Evolutionary conservation across 2,797 vertebrate genomes (phyloP).

Genomic region (Oreonectes daqikongensis): DNA sequence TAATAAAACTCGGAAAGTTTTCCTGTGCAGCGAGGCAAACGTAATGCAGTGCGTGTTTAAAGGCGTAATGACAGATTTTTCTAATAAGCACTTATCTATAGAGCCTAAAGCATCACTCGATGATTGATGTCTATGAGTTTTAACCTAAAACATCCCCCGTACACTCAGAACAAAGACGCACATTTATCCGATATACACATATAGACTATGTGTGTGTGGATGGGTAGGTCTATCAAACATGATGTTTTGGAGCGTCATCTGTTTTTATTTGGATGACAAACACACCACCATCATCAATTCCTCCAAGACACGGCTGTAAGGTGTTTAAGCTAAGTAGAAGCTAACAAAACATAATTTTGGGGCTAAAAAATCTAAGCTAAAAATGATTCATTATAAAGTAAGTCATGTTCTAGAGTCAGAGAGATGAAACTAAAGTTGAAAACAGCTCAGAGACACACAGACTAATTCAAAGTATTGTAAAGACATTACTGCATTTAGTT

Average conservation of each 20-base stretch:
- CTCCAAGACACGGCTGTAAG: constrained; percentile 19
- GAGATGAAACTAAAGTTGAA: too few species aligned
- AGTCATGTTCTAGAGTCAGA: too few species aligned
- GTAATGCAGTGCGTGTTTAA: constrained; percentile 32
- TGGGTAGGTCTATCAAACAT: constrained; percentile 63
- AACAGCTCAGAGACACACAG: too few species aligned
- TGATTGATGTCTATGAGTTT: constrained; percentile 70
- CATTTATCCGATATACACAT: constrained; percentile 63
- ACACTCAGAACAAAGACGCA: constrained; percentile 44
- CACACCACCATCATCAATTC: constrained; percentile 70
- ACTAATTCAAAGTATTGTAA: too few species aligned
- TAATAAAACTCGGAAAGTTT: constrained; percentile 43
- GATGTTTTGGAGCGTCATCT: constrained; percentile 66
- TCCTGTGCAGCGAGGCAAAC: constrained; percentile 17
- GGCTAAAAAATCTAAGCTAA: too few species aligned
- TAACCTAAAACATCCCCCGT: constrained; percentile 48
- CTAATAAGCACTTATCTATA: constrained; percentile 80
- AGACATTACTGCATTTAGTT: too few species aligned
- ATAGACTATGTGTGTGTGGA: constrained; percentile 37
- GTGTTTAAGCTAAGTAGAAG: too few species aligned
- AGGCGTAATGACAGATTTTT: constrained; percentile 70
- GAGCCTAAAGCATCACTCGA: constrained; percentile 71
- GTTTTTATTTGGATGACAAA: constrained; percentile 68
- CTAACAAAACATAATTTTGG: too few species aligned
- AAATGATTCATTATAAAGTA: too few species aligned